Base-by-base conservation (phyloP, 2,888 invertebrate genomes). In the Catotricha subobsoleta region DNA sequence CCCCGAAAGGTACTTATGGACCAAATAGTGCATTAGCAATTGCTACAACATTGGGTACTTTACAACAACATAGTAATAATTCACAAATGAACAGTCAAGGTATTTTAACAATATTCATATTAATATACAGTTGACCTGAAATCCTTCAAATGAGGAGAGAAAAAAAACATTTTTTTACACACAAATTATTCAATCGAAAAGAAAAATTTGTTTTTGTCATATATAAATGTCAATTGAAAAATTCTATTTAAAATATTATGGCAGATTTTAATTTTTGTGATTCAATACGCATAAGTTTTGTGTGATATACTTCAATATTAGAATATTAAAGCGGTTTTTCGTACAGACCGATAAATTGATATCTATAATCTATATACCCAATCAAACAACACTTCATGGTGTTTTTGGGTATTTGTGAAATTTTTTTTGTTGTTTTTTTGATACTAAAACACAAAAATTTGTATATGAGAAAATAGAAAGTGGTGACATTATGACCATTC, bases 1-100 rank as follows among this genome's bases (percentile, higher is more conserved):
- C 80, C 45, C 80, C 81, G 41, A 61, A 60, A 50, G 60, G 57
- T 43, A 27, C 30, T 19, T 23, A 19, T 19, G 39, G 29, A 28
- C 54, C 51, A 36, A 58, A 58, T 47, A 56, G 54, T 29, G 50
- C 54, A 18, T 48, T 61, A 37, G 53, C 60, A 43, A 57, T 60
- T 45, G 57, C 59, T 43, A 59, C 59, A 50, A 57, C 60, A 49
- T 51, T 59, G 53, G 55, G 56, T 57, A 53, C 58, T 49, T 48
- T 59, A 45, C 57, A 38, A 33, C 57, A 38, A 33, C 34, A 57
- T 45, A 54, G 51, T 52, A 37, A 57, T 44, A 54, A 51, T 52
- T 52, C 52, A 51, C 50, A 54, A 50, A 47, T 53, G 43, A 46
- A 45, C 20, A 48, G 49, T 44, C 62, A 62, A 62, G 62, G 62